Evolutionary conservation across 2,113 vertebrate species (phyloP).

Genomic region (Ia io): DNA sequence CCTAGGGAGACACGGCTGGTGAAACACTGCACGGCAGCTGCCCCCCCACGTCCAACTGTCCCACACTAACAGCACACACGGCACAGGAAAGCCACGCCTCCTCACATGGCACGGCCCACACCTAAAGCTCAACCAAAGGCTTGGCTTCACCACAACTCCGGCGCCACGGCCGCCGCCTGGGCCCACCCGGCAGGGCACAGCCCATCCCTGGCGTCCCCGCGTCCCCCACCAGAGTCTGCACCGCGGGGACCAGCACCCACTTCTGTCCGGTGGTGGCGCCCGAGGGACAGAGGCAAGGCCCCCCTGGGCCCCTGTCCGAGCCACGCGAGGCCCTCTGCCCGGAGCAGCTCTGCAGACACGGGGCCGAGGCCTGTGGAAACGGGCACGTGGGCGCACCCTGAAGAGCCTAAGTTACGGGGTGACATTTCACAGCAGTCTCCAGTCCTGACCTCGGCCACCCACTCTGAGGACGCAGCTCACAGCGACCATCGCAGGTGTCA

Average conservation of each 20-base stretch:
- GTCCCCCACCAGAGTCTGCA: background rate
- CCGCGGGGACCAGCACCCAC: background rate
- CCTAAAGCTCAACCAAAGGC: no score
- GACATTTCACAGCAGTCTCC: background rate
- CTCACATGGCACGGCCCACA: rapidly evolving
- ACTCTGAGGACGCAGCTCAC: background rate
- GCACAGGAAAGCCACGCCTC: rapidly evolving
- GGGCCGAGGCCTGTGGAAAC: background rate
- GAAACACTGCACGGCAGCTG: constrained; percentile 75
- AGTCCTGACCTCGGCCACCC: background rate
- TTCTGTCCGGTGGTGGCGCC: no score
- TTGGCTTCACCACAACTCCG: no score
- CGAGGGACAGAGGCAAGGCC: no score
- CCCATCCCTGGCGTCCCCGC: background rate
- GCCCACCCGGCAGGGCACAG: background rate
- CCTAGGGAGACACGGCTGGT: constrained; percentile 88
- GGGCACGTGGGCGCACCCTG: rapidly evolving
- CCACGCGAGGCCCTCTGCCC: background rate
- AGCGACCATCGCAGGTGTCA: background rate
- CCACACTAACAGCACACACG: rapidly evolving
- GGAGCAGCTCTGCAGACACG: background rate
- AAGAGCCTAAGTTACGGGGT: background rate
- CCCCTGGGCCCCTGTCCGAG: no score
- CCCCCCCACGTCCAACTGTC: background rate
- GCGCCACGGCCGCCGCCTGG: no score